Conservation (phyloP, 1,140 invertebrate species). For the Saccostrea echinata region DNA sequence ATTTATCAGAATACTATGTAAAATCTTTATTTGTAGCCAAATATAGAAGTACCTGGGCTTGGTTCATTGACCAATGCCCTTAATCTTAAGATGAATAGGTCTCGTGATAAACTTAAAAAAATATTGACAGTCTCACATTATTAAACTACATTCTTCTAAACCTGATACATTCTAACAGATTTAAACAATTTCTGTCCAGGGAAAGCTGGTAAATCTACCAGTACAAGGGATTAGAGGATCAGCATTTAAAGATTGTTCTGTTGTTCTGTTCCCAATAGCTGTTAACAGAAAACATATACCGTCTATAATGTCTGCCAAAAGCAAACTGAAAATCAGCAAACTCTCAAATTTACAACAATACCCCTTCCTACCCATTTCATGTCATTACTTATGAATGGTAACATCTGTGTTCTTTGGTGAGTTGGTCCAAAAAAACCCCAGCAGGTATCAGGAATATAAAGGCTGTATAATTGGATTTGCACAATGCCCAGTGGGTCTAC, state of each 20-base stretch:
- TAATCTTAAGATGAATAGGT: slow-evolving; percentile 23
- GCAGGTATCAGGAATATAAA: slow-evolving; percentile 28
- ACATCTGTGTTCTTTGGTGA: not conserved
- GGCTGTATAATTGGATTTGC: slow-evolving; percentile 24
- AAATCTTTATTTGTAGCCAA: not conserved
- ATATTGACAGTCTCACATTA: slow-evolving; percentile 7
- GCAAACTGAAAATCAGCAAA: not conserved
- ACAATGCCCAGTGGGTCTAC: not conserved
- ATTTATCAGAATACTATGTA: not conserved
- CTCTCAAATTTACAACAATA: not conserved
- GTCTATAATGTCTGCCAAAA: not conserved
- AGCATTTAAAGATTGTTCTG: slow-evolving; percentile 3
- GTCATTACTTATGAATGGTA: slow-evolving; percentile 21
- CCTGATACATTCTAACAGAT: slow-evolving; percentile 13
- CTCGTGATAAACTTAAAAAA: slow-evolving; percentile 19
- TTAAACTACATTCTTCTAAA: not conserved
- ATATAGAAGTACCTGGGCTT: not conserved
- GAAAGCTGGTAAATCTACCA: slow-evolving; percentile 31
- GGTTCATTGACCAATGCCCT: slow-evolving; percentile 5
- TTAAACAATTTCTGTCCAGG: slow-evolving; percentile 20
- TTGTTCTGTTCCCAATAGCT: slow-evolving; percentile 24
- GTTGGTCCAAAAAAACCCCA: not conserved
- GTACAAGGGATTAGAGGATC: slow-evolving; percentile 22
- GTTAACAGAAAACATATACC: slow-evolving; percentile 7
- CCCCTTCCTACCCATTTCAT: slow-evolving; percentile 14